Evolutionary conservation across 1,140 invertebrate genomes (phyloP), one percentile per base, ranked within the genome.

Genomic region (Potamilus streckersoni): DNA sequence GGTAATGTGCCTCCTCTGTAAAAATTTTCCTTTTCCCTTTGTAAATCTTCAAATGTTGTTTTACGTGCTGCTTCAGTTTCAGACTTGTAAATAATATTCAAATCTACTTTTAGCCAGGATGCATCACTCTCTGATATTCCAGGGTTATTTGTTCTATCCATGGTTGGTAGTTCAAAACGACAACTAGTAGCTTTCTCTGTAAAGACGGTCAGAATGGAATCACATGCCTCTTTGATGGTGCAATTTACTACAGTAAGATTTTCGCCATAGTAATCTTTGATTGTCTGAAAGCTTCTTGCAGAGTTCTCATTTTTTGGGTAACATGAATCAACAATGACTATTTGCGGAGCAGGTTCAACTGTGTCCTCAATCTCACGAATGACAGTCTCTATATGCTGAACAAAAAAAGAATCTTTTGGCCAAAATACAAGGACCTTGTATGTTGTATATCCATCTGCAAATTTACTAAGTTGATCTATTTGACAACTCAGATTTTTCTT

Each of bases 1-100:
- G 77, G 74, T 16, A 85, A 20, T 19, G 80, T 80, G 2, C 82
- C 83, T 59, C 83, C 83, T 55, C 77, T 76, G 31, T 74, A 79
- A 61, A 85, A 85, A 15, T 67, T 71, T 4, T 83, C 74, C 15
- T 65, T 74, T 63, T 85, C 82, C 59, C 71, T 63, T 17, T 77
- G 20, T 1, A 83, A 64, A 63, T 67, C 11, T 76, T 77, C 19
- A 68, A 55, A 19, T 76, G 66, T 49, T 49, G 38, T 49, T 5
- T 49, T 60, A 58, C 17, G 66, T n/a, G 56, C 68, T 73, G 73
- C 20, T 38, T 69, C 38, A 78, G 69, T 55, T 76, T 78, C 78
- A 16, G 76, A 27, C 11, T 75, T 16, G 59, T 79, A 85, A 4
- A 85, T 59, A 4, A 85, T 74, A 17, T 83, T 79, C 38, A 83